phyloP scores from a whole-genome alignment of 2,888 invertebrate genomes.

The Meliscaeva auricollis region DNA sequence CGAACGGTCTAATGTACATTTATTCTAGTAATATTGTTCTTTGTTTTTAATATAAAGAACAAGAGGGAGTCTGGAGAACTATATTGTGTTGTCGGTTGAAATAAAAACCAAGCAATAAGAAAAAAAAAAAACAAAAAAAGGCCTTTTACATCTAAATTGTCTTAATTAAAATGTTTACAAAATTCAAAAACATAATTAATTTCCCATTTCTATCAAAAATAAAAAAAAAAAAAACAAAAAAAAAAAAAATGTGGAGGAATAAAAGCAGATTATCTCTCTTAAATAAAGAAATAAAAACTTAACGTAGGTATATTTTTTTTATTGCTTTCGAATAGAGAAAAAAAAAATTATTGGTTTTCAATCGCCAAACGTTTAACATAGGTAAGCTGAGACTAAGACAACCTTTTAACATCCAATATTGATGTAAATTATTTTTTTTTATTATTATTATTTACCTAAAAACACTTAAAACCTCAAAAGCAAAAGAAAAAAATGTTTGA shows the following conservation, averaged over 20 bases:
- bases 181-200: conserved; percentile 13
- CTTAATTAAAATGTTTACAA: conserved; percentile 4
- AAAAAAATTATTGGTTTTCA: conserved; percentile 33
- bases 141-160: conserved; percentile 5
- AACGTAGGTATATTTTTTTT: conserved; percentile 38
- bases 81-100: too few species aligned
- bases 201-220: neutral
- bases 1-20: too few species aligned
- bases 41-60: too few species aligned
- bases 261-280: neutral
- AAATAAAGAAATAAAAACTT: conserved; percentile 36
- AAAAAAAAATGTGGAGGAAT: neutral
- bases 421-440: conserved; percentile 50
- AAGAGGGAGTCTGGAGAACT: too few species aligned
- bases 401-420: conserved; percentile 38
- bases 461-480: conserved; percentile 31
- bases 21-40: too few species aligned
- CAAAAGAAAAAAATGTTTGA: conserved; percentile 23
- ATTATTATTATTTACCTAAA: conserved; percentile 9
- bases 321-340: conserved; percentile 18
- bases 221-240: neutral
- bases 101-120: too few species aligned
- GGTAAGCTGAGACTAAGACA: neutral
- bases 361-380: conserved; percentile 11
- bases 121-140: too few species aligned